Conservation (phyloP, 2,113 vertebrate species). For the Hypanus sabinus region DNA sequence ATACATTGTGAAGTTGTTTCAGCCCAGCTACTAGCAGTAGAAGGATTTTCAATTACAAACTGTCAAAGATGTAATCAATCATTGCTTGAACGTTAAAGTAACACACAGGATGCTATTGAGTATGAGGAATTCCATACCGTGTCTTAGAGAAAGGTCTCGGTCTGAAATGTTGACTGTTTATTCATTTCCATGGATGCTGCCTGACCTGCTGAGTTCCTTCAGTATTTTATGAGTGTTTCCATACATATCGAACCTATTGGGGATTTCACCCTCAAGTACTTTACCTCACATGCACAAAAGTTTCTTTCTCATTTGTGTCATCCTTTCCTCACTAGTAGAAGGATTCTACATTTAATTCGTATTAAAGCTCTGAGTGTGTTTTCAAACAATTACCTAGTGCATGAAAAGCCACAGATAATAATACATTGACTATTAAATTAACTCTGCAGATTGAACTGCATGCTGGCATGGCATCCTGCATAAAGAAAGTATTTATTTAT, state of each 20-base stretch:
- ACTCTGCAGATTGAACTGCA: too few species aligned
- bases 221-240: neutral
- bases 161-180: too few species aligned
- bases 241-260: neutral
- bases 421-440: too few species aligned
- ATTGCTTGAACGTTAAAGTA: neutral
- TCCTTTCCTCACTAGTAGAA: neutral
- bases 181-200: too few species aligned
- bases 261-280: neutral
- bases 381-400: too few species aligned
- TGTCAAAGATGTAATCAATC: neutral
- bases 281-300: neutral
- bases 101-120: neutral
- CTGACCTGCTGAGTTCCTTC: too few species aligned
- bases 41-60: slow-evolving; percentile 8
- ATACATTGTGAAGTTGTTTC: slow-evolving; percentile 15
- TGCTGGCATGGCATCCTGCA: too few species aligned
- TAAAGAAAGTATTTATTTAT: too few species aligned
- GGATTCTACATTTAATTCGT: neutral
- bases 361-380: neutral
- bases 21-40: neutral
- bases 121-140: neutral
- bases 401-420: too few species aligned
- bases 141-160: too few species aligned
- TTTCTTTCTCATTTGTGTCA: neutral